phyloP scores from a whole-genome alignment of 2,797 vertebrate species.

The Periparus ater region DNA sequence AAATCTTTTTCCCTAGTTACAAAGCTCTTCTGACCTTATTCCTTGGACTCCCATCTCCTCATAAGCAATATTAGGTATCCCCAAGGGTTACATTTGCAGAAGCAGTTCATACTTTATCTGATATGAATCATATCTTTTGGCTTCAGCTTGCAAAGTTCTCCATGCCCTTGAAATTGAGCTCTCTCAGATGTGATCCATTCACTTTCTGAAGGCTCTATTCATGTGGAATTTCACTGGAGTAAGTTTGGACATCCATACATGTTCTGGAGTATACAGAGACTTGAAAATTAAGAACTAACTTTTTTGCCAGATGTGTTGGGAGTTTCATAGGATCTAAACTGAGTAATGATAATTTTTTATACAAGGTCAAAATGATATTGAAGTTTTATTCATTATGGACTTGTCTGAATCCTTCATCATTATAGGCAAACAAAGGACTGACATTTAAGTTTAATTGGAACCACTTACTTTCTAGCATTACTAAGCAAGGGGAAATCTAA shows the following conservation, averaged over 20 bases:
- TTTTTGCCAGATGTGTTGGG: not conserved
- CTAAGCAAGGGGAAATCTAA: not conserved
- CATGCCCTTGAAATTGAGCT: not conserved
- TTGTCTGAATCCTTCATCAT: not conserved
- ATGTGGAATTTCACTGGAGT: not conserved
- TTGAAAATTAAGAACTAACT: not conserved
- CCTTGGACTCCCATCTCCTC: not conserved
- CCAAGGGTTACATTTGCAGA: conserved; percentile 14
- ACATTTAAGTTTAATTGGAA: not conserved
- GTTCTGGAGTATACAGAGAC: not conserved
- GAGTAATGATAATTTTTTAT: not conserved
- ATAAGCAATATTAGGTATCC: not conserved
- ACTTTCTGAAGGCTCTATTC: not conserved
- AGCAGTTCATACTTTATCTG: not conserved
- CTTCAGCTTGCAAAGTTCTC: not conserved
- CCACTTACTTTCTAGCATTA: not conserved
- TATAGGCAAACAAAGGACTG: not conserved
- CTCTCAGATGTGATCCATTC: not conserved
- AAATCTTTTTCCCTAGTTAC: not conserved
- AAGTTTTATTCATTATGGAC: not conserved
- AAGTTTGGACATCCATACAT: not conserved
- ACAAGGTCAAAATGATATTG: not conserved
- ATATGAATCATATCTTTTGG: conserved; percentile 18
- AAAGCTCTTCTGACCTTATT: conserved; percentile 14
- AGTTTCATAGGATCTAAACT: not conserved